Evolutionary conservation across 2,888 invertebrate species (phyloP), one percentile per base, ranked within the genome.

Genomic region (Stenchaetothrips biformis): DNA sequence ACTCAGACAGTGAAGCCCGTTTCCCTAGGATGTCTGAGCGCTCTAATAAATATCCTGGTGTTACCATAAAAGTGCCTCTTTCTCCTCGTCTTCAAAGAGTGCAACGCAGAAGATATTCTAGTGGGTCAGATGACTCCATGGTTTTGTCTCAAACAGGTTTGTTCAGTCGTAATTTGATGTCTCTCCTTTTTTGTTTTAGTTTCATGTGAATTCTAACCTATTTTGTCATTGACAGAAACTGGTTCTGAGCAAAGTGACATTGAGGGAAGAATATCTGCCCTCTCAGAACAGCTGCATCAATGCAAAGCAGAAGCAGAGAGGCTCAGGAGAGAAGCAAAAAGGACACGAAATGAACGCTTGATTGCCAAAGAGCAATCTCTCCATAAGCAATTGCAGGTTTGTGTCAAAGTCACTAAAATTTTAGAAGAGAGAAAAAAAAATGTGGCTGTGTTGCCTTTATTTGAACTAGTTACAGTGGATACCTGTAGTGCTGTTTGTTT

Each of bases 201-300:
- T 48, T 79, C 48, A 18, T 79, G 13, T 21, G 37, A 7, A 18
- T 7, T 79, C 18, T 21, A 25, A 37, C 18, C 7, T 25, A 53
- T 49, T 18, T 49, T 78, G 49, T 78, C 11, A 47, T n/a, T 78
- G 48, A 11, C 84, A 87, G 88, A 88, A 83, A 88, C 88, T 4
- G 85, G 86, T 77, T 88, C 88, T 9, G 89, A 89, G 83, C 86
- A 86, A 59, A 89, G 89, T 84, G 89, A 89, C 83, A 86, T 88
- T 62, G 89, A 89, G 83, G 87, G 87, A 7, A 84, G 88, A 27
- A 87, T 89, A 79, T 84, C 87, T 79, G 88, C 88, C 27, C 85
- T 89, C 81, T 86, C 87, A 80, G 89, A 89, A 81, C 88, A 89
- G 82, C 85, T 89, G 37, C 85, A 86, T n/a, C 84, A 86, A 18